Base-by-base conservation (phyloP, 2,888 invertebrate genomes). In the Lutraria lutraria region DNA sequence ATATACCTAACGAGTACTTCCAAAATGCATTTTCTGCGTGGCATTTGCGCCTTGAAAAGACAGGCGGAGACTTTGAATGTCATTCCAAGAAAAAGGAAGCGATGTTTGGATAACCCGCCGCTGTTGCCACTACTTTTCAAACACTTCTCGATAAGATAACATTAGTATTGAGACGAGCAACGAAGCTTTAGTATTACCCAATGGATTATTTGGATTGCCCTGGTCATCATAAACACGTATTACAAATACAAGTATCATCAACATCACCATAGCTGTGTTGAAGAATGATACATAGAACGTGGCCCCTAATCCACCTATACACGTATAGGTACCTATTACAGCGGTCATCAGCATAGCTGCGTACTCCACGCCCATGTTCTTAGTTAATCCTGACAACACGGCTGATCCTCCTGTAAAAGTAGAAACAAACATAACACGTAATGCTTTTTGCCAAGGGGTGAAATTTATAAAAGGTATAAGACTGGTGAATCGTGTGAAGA, bases 211-310 rank as follows among this genome's bases (percentile, higher is more conserved):
- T 3, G 53, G 88, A 43, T 91, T 89, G 21, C 91, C 91, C 2
- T 92, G 90, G 43, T 94, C 93, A 87, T 95, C 93, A 90, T 95
- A 96, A n/a, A 96, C 95, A 80, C 94, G 94, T 84, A 94, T 88
- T 21, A 96, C 91, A 91, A 96, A 96, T 79, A 95, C 94, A 54
- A 96, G 85, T 93, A 96, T 95, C 68, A 96, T 93, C 82, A 95
- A 89, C 92, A 96, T 96, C 72, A 97, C 96, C 88, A 96, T 92
- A 84, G 94, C 94, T 8, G 96, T 96, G 94, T 96, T 96, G 95
- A 96, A 96, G 93, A 96, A 97, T 43, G 96, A 96, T 29, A 97
- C 96, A 92, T 97, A 97, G 92, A 97, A 96, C 0, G 96, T 96
- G 13, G 96, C 96, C 0, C 96, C 96, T 10, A 96, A 93, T 0